Evolutionary conservation across 1,140 invertebrate genomes (phyloP).

Genomic region (Pseudachorutes palmiensis): DNA sequence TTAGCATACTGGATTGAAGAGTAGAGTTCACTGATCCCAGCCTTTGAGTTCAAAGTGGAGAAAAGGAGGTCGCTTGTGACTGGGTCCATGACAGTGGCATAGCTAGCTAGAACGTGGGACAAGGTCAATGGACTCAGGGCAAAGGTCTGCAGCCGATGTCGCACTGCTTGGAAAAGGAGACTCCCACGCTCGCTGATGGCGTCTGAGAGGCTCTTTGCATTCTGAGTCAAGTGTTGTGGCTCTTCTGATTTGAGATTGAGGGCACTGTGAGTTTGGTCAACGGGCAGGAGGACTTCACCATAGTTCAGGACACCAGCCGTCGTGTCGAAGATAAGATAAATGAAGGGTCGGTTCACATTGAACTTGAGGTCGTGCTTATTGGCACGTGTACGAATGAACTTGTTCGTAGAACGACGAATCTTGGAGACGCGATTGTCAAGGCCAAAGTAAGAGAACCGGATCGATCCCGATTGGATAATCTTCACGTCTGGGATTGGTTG

Average conservation of each 20-base stretch:
- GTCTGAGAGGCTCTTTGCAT: conserved; percentile 22
- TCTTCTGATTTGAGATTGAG: conserved; percentile 4
- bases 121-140: not conserved
- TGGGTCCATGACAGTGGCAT: not conserved
- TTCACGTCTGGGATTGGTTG: conserved; percentile 18
- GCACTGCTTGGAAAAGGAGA: conserved; percentile 10
- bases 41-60: conserved; percentile 9
- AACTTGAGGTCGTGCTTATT: conserved; percentile 28
- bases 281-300: conserved; percentile 29
- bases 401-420: not conserved
- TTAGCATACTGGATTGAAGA: conserved; percentile 3
- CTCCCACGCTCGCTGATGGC: conserved; percentile 17
- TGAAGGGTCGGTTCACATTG: conserved; percentile 28
- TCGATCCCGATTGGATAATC: conserved; percentile 27
- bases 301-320: conserved; percentile 23
- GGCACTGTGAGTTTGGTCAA: not conserved
- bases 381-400: conserved; percentile 24
- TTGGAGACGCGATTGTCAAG: conserved; percentile 17
- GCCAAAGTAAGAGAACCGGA: conserved; percentile 24
- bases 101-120: not conserved
- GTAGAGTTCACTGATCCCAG: conserved; percentile 1
- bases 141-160: not conserved
- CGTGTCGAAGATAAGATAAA: conserved; percentile 30
- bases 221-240: conserved; percentile 14
- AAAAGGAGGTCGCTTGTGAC: not conserved